phyloP scores from a whole-genome alignment of 1,140 invertebrate genomes.

The Paramacrobiotus metropolitanus region DNA sequence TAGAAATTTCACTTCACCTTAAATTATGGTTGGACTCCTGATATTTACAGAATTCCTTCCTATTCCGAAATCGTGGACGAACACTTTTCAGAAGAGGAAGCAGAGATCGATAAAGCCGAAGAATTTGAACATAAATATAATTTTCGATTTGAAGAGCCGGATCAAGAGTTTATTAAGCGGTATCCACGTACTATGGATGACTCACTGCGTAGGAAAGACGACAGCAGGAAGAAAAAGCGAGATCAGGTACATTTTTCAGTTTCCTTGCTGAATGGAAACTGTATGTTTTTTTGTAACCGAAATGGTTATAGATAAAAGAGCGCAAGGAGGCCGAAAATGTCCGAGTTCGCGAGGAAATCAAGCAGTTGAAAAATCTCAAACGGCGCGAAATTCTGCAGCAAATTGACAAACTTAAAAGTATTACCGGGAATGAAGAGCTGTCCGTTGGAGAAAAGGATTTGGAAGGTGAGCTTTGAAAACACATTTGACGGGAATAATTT shows the following conservation, averaged over 20 bases:
- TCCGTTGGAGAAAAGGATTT: constrained; percentile 28
- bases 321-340: constrained; percentile 55
- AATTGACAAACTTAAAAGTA: constrained; percentile 56
- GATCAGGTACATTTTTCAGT: constrained; percentile 30
- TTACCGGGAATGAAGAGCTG: constrained; percentile 46
- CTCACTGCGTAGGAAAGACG: constrained; percentile 53
- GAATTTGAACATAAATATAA: constrained; percentile 87
- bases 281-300: no score
- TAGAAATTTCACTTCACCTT: no score
- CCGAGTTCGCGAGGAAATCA: constrained; percentile 39
- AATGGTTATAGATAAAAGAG: constrained; percentile 29
- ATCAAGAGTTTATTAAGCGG: constrained; percentile 67
- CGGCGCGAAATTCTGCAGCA: constrained; percentile 71
- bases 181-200: constrained; percentile 68
- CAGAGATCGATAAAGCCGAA: constrained; percentile 45
- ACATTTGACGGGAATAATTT: neutral
- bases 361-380: constrained; percentile 51
- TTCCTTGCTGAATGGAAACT: no score
- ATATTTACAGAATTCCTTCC: constrained; percentile 27
- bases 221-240: constrained; percentile 47
- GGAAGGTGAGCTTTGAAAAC: constrained; percentile 23
- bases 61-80: constrained; percentile 41
- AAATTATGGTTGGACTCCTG: neutral
- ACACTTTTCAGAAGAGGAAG: constrained; percentile 49
- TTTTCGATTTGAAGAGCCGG: constrained; percentile 86